These are phyloP conservation scores for Cephalopterus ornatus DNA, from an alignment of 2,113 vertebrate genomes.

Conservation along the genomic window DNA sequence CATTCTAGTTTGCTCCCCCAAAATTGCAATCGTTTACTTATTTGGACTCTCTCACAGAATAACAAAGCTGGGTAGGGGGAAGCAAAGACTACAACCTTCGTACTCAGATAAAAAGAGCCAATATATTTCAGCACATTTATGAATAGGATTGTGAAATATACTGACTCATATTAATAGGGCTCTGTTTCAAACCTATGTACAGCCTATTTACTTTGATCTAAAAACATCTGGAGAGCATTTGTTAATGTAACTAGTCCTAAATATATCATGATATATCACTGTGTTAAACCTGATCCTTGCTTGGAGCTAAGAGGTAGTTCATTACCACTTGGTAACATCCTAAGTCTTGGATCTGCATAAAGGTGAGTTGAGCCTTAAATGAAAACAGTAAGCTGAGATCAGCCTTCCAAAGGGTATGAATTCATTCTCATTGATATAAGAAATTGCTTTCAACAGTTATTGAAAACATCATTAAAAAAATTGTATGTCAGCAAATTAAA, in stretches of 20 bases:
- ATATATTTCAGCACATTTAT: background rate
- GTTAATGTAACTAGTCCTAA: background rate
- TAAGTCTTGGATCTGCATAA: background rate
- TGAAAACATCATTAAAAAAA: background rate
- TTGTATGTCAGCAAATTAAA: background rate
- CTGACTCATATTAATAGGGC: fast-evolving
- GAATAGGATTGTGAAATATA: background rate
- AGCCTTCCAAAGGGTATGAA: background rate
- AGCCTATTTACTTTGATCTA: background rate
- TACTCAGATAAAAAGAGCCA: background rate
- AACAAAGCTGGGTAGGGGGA: fast-evolving
- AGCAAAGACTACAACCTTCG: background rate
- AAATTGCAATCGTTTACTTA: too few species aligned
- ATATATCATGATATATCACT: background rate
- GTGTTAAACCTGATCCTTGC: background rate
- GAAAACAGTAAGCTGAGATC: background rate
- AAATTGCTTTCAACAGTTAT: background rate
- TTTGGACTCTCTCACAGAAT: too few species aligned
- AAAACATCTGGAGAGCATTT: background rate
- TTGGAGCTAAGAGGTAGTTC: background rate
- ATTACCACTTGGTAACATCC: background rate
- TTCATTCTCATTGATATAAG: background rate
- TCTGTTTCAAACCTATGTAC: background rate
- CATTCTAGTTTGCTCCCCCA: too few species aligned
- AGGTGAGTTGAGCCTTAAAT: background rate